A percentile compares a stretch with the other conserved stretches of the same genome.
Evolutionary conservation across 2,797 vertebrate genomes (phyloP).

Genomic region (Scomberomorus guttatus): DNA sequence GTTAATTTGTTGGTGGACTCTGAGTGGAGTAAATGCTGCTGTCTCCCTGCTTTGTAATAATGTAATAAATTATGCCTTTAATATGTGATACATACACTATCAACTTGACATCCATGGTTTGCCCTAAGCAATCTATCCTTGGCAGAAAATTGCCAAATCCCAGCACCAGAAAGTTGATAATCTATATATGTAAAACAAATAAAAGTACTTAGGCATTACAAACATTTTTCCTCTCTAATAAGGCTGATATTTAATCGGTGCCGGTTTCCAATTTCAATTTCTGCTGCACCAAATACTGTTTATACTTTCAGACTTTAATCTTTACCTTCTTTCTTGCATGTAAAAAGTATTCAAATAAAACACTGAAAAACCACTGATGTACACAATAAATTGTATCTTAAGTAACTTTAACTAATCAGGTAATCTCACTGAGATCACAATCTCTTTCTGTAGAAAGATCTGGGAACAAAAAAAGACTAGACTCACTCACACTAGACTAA

Average conservation of each 20-base stretch:
- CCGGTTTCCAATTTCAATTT: not conserved
- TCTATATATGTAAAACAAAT: not conserved
- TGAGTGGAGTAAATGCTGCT: not conserved
- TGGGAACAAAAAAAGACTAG: not conserved
- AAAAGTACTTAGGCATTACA: fast-evolving
- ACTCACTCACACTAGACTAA: not conserved
- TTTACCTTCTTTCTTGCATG: no score
- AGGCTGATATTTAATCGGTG: not conserved
- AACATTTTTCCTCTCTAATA: not conserved
- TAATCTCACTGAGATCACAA: not conserved
- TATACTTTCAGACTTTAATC: no score
- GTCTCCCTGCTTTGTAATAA: not conserved
- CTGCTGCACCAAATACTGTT: no score
- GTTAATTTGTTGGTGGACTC: not conserved
- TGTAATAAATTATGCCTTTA: not conserved
- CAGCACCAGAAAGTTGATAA: not conserved
- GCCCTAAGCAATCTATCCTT: not conserved
- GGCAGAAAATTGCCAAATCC: not conserved
- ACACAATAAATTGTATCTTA: not conserved
- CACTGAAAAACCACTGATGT: no score
- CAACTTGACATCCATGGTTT: not conserved
- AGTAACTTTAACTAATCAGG: not conserved
- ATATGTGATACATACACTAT: not conserved
- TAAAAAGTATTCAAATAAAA: no score
- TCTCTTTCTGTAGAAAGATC: no score